Conservation (phyloP, 2,113 vertebrate species). For the Ailurus styani region DNA sequence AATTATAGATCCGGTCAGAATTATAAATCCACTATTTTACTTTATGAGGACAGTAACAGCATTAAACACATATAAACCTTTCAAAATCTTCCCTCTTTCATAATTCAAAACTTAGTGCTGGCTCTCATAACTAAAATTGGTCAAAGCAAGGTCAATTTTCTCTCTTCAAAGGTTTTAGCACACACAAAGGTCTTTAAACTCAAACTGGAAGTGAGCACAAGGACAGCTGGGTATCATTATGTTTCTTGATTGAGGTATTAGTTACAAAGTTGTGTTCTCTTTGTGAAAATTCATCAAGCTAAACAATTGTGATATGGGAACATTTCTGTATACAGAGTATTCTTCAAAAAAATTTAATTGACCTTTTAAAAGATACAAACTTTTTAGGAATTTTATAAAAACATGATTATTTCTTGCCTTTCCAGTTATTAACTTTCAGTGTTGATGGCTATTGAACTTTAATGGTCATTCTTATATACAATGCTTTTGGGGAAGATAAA, state of each 20-base stretch:
- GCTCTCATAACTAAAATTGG: not conserved
- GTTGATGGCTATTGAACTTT: not conserved
- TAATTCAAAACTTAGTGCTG: not conserved
- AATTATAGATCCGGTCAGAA: not conserved
- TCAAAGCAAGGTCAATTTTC: not conserved
- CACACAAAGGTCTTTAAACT: not conserved
- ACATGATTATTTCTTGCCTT: not conserved
- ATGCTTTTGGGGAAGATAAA: not conserved
- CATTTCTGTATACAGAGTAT: not conserved
- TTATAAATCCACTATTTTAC: not conserved
- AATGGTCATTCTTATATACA: not conserved
- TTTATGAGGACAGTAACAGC: not conserved
- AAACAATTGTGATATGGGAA: not conserved
- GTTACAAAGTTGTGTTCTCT: not conserved
- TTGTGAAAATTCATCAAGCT: not conserved
- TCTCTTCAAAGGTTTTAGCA: not conserved
- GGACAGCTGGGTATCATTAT: not conserved
- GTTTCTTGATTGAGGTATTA: not conserved
- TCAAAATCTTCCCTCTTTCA: not conserved
- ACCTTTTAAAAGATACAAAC: not conserved
- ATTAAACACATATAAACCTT: not conserved
- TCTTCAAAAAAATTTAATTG: not conserved
- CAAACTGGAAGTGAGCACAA: not conserved
- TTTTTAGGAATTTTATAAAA: not conserved
- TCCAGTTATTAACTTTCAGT: not conserved